Evolutionary conservation across 2,113 vertebrate species (phyloP), one percentile per base, ranked within the genome.

Genomic region (Phodopus roborovskii): DNA sequence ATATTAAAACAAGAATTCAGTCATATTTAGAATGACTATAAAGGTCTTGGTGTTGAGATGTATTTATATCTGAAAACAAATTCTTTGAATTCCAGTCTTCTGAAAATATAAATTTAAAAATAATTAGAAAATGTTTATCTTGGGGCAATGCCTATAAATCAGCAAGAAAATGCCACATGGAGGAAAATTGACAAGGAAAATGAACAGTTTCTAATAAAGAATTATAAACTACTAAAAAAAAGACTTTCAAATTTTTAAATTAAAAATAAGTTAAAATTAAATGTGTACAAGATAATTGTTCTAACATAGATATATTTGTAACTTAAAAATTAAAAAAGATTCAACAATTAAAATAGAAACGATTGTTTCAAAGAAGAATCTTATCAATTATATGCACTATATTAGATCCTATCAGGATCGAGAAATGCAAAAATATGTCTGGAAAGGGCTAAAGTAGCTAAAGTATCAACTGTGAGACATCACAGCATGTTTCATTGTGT

Each of bases 31-130:
- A 83, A 39, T 83, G n/a, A 28, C 26, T 39, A 13, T 42, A 42
- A 83, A 30, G 56, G 17, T 3, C 81, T 83, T 42, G 56, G 24
- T 60, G 22, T 82, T 3, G n/a, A 82, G 79, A 39, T 60, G n/a
- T 13, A 62, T 83, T 86, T 36, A 50, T 88, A 26, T 84, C 20
- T 95, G 12, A 88, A 95, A 81, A 86, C n/a, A 4, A 71, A 71
- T 45, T 86, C 33, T 79, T 42, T 79, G 16, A 68, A 58, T 90
- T 70, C 1, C 70, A 92, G 77, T 48, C 39, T n/a, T 60, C 62
- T 92, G 62, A 87, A 62, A 58, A n/a, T 68, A n/a, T 39, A 50
- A 3, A 79, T 84, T 82, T 30, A 90, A 91, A 87, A 83, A 90
- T 82, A 85, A 86, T 50, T 78, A n/a, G 0, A n/a, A 86, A 87